Evolutionary conservation across 2,113 vertebrate species (phyloP), one percentile per base, ranked within the genome.

Genomic region (Limnothrissa miodon): DNA sequence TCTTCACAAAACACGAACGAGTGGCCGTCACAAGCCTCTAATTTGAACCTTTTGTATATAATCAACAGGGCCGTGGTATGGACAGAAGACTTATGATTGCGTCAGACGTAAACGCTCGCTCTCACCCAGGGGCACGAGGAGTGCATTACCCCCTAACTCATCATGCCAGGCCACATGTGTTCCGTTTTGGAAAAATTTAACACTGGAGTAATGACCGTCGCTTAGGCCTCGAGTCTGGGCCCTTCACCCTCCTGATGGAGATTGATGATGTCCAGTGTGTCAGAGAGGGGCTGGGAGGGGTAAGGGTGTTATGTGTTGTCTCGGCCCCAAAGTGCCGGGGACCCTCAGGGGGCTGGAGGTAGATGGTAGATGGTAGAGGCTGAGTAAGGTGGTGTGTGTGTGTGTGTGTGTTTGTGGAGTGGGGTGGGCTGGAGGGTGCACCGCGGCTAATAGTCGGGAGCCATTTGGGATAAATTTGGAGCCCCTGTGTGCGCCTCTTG

Each of bases 401-500:
- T 21, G 53, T 56, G 62, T 33, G 25, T 48, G 33, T 19, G 48
- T n/a, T n/a, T n/a, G 80, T 17, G 25, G 62, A 11, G 3, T 7
- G 25, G 29, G 25, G 66, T 11, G 29, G 66, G 13, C 7, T 10
- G n/a, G 25, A 29, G 10, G 62, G 59, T 33, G 9, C 59, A 53
- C 33, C 80, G 46, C 44, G 79, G 78, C 81, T 89, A 86, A 82
- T 87, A 84, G 81, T 88, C 88, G 80, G 83, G 81, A 82, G 45
- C 84, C 81, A 86, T 87, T 87, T 86, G 70, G 82, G 78, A 70
- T 83, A 82, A 85, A 85, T 86, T 86, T 82, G 42, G 81, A 84
- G 83, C 83, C 45, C 36, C 23, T 45, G 42, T 36, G 62, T 96
- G 92, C 91, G 53, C 81, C 85, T 25, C 59, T 82, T 89, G 93